A percentile compares a stretch with the other conserved stretches of the same genome.
Conservation (phyloP, 23 tunicate genomes). For the Ascidia mentula region DNA sequence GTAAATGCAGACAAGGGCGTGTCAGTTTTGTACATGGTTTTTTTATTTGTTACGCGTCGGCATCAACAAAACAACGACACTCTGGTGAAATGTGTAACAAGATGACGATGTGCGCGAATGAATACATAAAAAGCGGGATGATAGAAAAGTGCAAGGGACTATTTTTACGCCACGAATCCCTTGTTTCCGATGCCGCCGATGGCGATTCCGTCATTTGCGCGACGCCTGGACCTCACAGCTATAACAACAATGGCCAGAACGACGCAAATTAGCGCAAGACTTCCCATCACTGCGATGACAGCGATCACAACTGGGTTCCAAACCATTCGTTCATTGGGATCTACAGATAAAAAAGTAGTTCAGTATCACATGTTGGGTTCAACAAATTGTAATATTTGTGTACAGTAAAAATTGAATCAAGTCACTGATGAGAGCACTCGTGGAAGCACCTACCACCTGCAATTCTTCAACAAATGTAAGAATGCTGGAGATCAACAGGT, state of each 20-base stretch:
- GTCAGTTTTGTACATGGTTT: not conserved
- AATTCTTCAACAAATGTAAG: slow-evolving; percentile 88
- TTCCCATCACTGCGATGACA: slow-evolving; percentile 51
- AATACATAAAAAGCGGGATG: not conserved
- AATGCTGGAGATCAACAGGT: slow-evolving; percentile 73
- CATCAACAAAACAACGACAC: not conserved
- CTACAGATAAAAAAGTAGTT: slow-evolving; percentile 6
- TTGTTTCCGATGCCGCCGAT: slow-evolving; percentile 50
- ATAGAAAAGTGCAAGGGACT: not conserved
- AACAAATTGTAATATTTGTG: no score
- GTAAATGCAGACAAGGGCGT: not conserved
- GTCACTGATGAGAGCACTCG: slow-evolving; percentile 15
- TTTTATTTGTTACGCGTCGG: no score
- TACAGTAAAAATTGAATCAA: no score
- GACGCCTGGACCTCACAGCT: slow-evolving; percentile 29
- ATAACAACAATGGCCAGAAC: slow-evolving; percentile 58
- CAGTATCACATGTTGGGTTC: not conserved
- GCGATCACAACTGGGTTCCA: slow-evolving; percentile 31
- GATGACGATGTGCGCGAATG: not conserved
- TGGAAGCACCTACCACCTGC: slow-evolving; percentile 96
- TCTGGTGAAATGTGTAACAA: not conserved
- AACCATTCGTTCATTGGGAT: not conserved
- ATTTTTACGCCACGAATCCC: slow-evolving; percentile 48
- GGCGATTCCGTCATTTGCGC: slow-evolving; percentile 18
- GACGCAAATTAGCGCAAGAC: slow-evolving; percentile 49